Evolutionary conservation across 2,888 invertebrate species (phyloP).

Genomic region (Brenthis ino): DNA sequence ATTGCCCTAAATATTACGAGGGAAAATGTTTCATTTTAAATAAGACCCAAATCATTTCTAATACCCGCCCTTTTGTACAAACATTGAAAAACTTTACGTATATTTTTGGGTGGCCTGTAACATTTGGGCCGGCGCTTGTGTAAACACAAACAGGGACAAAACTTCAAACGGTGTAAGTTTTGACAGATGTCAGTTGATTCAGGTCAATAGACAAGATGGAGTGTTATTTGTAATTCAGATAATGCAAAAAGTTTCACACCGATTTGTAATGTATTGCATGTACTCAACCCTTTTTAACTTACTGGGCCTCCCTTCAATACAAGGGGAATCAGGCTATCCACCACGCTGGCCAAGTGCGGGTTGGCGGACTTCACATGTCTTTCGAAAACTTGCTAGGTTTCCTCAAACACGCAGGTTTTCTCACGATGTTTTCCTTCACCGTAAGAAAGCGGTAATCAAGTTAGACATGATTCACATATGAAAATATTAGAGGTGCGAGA

Average conservation of each 20-base stretch:
- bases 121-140: slow-evolving; percentile 2
- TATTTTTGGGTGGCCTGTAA: slow-evolving; percentile 1
- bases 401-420: too few relatives aligned
- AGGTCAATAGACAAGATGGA: slow-evolving; percentile 16
- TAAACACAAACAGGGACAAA: slow-evolving; percentile 10
- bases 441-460: too few relatives aligned
- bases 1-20: background rate
- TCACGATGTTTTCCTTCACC: too few relatives aligned
- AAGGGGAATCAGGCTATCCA: too few relatives aligned
- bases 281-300: too few relatives aligned
- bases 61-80: background rate
- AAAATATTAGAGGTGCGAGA: too few relatives aligned
- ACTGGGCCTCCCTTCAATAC: too few relatives aligned
- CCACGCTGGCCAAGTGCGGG: too few relatives aligned
- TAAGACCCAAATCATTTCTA: background rate
- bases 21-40: background rate
- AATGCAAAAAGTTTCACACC: background rate
- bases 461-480: too few relatives aligned
- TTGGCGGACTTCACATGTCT: too few relatives aligned
- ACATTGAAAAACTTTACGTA: slow-evolving; percentile 3
- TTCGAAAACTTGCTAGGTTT: too few relatives aligned
- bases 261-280: too few relatives aligned
- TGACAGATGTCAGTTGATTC: slow-evolving; percentile 20
- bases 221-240: background rate
- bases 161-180: slow-evolving; percentile 15